These are phyloP conservation scores for Uloborus plumipes DNA, from an alignment of 2,888 invertebrate species.

Conservation along the genomic window DNA sequence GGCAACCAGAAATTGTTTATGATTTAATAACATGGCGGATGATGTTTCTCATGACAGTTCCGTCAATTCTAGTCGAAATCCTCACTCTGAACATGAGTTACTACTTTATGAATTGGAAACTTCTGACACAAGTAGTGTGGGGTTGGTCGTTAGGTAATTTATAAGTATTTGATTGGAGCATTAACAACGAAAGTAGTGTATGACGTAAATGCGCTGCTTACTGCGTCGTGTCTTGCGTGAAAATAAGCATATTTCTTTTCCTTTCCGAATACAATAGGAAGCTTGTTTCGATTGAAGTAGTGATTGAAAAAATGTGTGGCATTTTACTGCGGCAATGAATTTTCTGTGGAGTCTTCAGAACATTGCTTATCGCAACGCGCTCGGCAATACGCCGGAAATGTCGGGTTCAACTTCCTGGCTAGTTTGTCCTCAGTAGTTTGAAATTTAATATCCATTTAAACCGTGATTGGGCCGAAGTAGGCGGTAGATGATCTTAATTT, in stretches of 20 bases:
- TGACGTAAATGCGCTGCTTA: neutral
- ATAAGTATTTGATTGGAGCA: neutral
- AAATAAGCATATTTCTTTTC: neutral
- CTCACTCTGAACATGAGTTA: constrained; percentile 70
- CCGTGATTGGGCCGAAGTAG: neutral
- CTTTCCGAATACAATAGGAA: neutral
- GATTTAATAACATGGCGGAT: constrained; percentile 59
- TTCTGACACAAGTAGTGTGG: constrained; percentile 71
- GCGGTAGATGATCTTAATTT: too few relatives aligned
- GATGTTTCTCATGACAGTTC: constrained; percentile 58
- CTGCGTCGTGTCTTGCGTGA: neutral
- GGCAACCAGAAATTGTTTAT: too few relatives aligned
- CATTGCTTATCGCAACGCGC: too few relatives aligned
- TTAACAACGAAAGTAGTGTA: neutral
- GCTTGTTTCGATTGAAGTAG: neutral
- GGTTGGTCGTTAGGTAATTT: constrained; percentile 70
- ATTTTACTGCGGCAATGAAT: too few relatives aligned
- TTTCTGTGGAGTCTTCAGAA: too few relatives aligned
- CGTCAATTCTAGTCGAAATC: constrained; percentile 42
- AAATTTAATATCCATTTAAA: neutral
- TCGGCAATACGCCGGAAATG: neutral
- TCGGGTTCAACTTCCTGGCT: neutral
- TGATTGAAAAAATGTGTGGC: too few relatives aligned
- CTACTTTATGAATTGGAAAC: constrained; percentile 72
- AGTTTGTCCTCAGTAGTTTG: neutral